Evolutionary conservation across 2,113 vertebrate genomes (phyloP).

Genomic region (Heloderma charlesbogerti): DNA sequence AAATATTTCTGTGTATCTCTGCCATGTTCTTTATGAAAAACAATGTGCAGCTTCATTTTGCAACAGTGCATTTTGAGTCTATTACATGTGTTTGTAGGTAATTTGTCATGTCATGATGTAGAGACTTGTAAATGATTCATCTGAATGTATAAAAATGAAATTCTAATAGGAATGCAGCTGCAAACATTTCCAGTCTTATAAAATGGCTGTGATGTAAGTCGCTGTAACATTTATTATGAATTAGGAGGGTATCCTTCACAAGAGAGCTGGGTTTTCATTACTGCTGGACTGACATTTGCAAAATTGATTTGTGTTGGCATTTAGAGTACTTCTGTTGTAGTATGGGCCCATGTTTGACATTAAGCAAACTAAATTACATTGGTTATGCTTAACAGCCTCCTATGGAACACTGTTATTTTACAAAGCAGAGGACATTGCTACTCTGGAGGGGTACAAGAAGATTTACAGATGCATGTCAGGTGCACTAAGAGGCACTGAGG

Average conservation of each 20-base stretch:
- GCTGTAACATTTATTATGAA: conserved; percentile 58
- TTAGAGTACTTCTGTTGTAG: conserved; percentile 71
- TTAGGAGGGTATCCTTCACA: conserved; percentile 49
- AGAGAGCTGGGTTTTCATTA: conserved; percentile 70
- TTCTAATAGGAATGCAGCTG: background rate
- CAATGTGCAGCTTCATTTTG: background rate
- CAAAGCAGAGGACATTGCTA: conserved; percentile 26
- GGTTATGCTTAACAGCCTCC: conserved; percentile 70
- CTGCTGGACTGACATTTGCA: conserved; percentile 74
- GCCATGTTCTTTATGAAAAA: background rate
- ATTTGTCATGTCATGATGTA: conserved; percentile 12
- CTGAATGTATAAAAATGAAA: conserved; percentile 39
- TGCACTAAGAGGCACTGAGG: background rate
- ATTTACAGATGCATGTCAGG: conserved; percentile 37
- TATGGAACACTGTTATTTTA: conserved; percentile 57
- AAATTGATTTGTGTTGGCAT: conserved; percentile 83
- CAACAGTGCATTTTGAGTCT: conserved; percentile 20
- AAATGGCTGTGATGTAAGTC: conserved; percentile 13
- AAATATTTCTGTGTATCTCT: background rate
- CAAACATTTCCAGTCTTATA: conserved; percentile 24
- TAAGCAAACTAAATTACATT: conserved; percentile 73
- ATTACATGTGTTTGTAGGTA: conserved; percentile 17
- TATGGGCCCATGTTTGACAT: conserved; percentile 67
- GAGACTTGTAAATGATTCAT: conserved; percentile 17
- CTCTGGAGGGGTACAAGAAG: conserved; percentile 31